phyloP scores from a whole-genome alignment of 2,888 invertebrate species.

The Cybosia mesomella region DNA sequence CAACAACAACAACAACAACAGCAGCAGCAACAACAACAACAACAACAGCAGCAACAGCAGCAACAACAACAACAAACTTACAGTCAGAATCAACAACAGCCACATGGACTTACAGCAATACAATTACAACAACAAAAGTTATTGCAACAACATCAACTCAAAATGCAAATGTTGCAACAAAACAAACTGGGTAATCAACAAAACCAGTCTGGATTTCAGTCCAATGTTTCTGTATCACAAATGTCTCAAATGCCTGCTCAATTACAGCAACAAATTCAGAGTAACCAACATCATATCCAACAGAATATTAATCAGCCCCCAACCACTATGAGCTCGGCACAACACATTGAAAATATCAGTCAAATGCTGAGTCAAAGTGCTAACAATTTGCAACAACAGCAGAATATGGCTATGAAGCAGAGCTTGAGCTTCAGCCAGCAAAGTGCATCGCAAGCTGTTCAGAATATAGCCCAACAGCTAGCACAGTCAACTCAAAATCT shows the following conservation, averaged over 20 bases:
- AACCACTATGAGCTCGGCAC: slow-evolving; percentile 86
- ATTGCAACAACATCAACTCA: slow-evolving; percentile 86
- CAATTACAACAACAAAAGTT: slow-evolving; percentile 86
- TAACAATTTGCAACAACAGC: slow-evolving; percentile 81
- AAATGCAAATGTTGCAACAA: slow-evolving; percentile 83
- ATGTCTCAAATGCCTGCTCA: slow-evolving; percentile 78
- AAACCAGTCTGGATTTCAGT: slow-evolving; percentile 75
- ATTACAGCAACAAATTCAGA: slow-evolving; percentile 78
- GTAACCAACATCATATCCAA: slow-evolving; percentile 78
- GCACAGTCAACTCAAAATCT: slow-evolving; percentile 80
- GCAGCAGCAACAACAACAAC: slow-evolving; percentile 57
- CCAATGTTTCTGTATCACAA: slow-evolving; percentile 77
- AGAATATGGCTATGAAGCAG: slow-evolving; percentile 81
- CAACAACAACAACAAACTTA: slow-evolving; percentile 83
- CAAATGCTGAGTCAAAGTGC: slow-evolving; percentile 86
- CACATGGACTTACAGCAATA: slow-evolving; percentile 81
- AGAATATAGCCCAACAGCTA: slow-evolving; percentile 81
- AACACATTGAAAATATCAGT: slow-evolving; percentile 88
- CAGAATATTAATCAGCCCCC: slow-evolving; percentile 75
- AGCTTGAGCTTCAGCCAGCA: slow-evolving; percentile 79
- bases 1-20: slow-evolving; percentile 50
- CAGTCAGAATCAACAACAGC: slow-evolving; percentile 55
- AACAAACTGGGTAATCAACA: slow-evolving; percentile 67
- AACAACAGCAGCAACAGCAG: slow-evolving; percentile 83
- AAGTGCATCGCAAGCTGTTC: slow-evolving; percentile 77